Base-by-base conservation (phyloP, 2,888 invertebrate species). In the Schizaphis graminum region DNA sequence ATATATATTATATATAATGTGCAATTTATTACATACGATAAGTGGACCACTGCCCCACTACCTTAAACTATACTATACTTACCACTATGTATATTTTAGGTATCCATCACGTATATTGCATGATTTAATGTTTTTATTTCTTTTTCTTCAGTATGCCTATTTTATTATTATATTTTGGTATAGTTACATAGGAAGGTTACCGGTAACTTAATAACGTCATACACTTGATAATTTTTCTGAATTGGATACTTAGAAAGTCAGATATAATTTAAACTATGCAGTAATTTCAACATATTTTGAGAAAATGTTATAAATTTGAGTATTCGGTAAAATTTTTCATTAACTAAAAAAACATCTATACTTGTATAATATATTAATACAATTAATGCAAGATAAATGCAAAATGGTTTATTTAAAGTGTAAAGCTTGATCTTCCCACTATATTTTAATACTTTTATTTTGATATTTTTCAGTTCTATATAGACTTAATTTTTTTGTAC, bases 131-230 rank as follows among this genome's bases (percentile, higher is more conserved):
- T 53, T 89, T 89, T 94, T 41, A 47, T 91, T 91, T 41, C 85
- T 28, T 85, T 85, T 93, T 84, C 57, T 90, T 57, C n/a, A 57
- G 26, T 85, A 88, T 41, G 47, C 56, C 90, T 89, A 56, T 53
- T 89, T 84, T 61, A 86, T 90, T 61, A 53, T 90, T 94, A 84
- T 93, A 57, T 93, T 93, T 89, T 94, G 41, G 90, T 90, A 21
- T 61, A 16, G 89, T 93, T 90, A 49, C 35, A 47, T 85, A 57
- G 57, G 35, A 93, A 61, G 53, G 89, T 93, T 93, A 89, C 49
- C 28, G 41, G 57, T 89, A 89, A 90, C 57, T 89, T 85, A 93
- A 85, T 86, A 93, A 86, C 93, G 90, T 86, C 61, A 93, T 35
- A 86, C 89, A 13, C 35, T 61, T 86, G 85, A 93, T 93, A 93